Evolutionary conservation across 2,113 vertebrate species (phyloP), one percentile per base, ranked within the genome.

Genomic region (Neodontobutis hainanensis): DNA sequence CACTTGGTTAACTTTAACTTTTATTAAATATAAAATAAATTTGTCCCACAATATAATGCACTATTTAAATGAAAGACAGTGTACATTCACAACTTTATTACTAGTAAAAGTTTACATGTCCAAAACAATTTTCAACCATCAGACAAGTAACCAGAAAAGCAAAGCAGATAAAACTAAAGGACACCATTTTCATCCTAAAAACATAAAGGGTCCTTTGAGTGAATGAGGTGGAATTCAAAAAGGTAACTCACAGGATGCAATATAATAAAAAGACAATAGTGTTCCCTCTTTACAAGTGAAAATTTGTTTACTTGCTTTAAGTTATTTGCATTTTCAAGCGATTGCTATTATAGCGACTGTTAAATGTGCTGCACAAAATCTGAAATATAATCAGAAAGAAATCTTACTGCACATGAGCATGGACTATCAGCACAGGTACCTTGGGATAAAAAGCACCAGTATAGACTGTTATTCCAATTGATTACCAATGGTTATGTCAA

Each of bases 61-160:
- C 11, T 8, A 8, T 68, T 48, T 19, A 68, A 47, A 68, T 45
- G 2, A 77, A 36, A 57, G 5, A 15, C 7, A 27, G 16, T 9
- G 5, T 87, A 83, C 79, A 87, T 87, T 91, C 82, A 89, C 71
- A 78, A 78, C 4, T 91, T 91, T 89, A 90, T 90, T 91, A 79
- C 51, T 12, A 32, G 60, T 67, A 68, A 64, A 77, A 68, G 77
- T 86, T 71, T 75, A 82, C 68, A 79, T 80, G 83, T 89, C 78
- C n/a, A n/a, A 56, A 86, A 87, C 83, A 80, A 11, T 49, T 50
- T 80, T 71, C 45, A 53, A 78, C 65, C 83, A 83, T 65, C 80
- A 68, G 62, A 85, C 71, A 62, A 49, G 64, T 71, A 75, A 86
- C 69, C 79, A 65, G 66, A 75, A 68, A 78, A 86, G 75, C 72